Conservation (phyloP, 1,140 invertebrate genomes). For the Chelonus insularis region DNA sequence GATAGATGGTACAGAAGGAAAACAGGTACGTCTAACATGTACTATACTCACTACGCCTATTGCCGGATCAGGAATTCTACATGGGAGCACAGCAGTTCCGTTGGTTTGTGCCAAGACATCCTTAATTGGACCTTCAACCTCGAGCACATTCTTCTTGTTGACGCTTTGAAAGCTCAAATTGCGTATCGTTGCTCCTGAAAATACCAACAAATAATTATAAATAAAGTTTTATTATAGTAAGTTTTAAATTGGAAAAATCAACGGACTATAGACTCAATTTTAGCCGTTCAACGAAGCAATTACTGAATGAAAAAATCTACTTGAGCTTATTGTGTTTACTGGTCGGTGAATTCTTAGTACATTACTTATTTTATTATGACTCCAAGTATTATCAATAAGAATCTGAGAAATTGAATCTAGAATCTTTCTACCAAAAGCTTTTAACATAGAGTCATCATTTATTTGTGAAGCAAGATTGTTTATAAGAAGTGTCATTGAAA, state of each 20-base stretch:
- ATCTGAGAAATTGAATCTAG: slow-evolving; percentile 23
- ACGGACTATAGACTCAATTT: not conserved
- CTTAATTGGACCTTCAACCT: slow-evolving; percentile 26
- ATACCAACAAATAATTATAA: not conserved
- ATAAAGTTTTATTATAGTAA: not conserved
- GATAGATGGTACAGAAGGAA: not conserved
- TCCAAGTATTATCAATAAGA: slow-evolving; percentile 15
- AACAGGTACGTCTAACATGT: slow-evolving; percentile 21
- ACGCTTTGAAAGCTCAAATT: not conserved
- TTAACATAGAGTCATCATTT: not conserved
- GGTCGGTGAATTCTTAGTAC: slow-evolving; percentile 13
- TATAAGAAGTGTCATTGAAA: too few relatives aligned
- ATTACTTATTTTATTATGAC: slow-evolving; percentile 14
- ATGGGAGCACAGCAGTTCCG: slow-evolving; percentile 38
- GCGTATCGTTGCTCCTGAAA: slow-evolving; percentile 16
- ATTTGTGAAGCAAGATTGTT: too few relatives aligned
- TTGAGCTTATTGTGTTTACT: slow-evolving; percentile 29
- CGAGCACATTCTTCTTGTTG: slow-evolving; percentile 3
- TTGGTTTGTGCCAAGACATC: slow-evolving; percentile 38
- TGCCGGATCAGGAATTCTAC: slow-evolving; percentile 33
- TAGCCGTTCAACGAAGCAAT: not conserved
- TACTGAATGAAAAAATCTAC: slow-evolving; percentile 21
- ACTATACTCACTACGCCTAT: slow-evolving; percentile 45
- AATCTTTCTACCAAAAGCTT: not conserved
- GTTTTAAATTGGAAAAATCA: not conserved